Percentiles rank a stretch among this genome's conserved stretches.
Conservation (phyloP, 2,797 vertebrate species). For the Eurystomus glaucurus region DNA sequence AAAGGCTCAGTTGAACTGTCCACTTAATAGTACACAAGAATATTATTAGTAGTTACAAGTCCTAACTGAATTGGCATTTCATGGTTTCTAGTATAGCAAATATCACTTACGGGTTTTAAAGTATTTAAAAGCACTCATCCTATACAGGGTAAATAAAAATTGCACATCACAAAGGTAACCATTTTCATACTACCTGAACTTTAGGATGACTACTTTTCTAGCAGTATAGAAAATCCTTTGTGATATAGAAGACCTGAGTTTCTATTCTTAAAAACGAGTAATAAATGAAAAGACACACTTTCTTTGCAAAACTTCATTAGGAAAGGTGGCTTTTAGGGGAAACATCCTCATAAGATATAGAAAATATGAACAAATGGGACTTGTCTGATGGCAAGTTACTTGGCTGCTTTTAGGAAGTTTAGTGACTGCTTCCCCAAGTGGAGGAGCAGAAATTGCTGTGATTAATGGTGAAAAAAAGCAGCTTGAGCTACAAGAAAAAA, state of each 20-base stretch:
- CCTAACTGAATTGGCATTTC: background rate
- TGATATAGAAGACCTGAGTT: background rate
- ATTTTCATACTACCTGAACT: background rate
- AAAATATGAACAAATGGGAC: background rate
- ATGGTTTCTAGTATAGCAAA: background rate
- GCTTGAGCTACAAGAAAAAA: background rate
- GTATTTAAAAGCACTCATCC: background rate
- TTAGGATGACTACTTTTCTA: background rate
- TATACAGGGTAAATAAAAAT: background rate
- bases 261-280: background rate
- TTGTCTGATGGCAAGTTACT: background rate
- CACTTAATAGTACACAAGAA: background rate
- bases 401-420: slow-evolving; percentile 7
- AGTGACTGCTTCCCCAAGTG: background rate
- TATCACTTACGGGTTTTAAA: background rate
- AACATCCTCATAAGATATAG: background rate
- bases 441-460: background rate
- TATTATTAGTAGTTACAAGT: background rate
- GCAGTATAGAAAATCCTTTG: background rate
- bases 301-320: background rate
- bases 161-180: background rate
- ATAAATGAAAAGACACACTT: background rate
- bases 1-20: background rate
- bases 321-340: background rate
- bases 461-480: background rate